Evolutionary conservation across 2,113 vertebrate genomes (phyloP), one percentile per base, ranked within the genome.

Genomic region (Cryptomyrus ogoouensis): DNA sequence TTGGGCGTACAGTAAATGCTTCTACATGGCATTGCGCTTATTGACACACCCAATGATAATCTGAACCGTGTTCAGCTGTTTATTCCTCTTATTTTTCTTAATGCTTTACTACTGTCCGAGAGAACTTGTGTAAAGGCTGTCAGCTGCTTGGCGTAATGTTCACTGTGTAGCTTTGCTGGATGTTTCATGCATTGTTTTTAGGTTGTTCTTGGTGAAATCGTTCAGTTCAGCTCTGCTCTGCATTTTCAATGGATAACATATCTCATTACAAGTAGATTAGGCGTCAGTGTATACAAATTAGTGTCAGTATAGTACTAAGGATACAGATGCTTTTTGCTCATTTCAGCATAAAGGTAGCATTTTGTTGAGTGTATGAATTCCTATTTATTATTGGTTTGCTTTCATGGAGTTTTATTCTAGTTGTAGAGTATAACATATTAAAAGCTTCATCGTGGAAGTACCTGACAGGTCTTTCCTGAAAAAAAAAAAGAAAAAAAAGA

Each of bases 21-120:
- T 97, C 97, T 98, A 93, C 95, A 95, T 96, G 96, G 98, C 97
- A 98, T 98, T 98, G 96, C 97, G 97, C 97, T 96, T 97, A 97
- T 96, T 96, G 96, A 97, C 96, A 97, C 97, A 98, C 96, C 96
- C 95, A 94, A 97, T 98, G 97, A 97, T 98, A 97, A 97, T 99
- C 98, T 99, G 98, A 99, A 99, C 98, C 97, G 91, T 99, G 98
- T 99, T 99, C 98, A 99, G 98, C 97, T 96, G 97, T 21, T 96
- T 93, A 94, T 96, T 96, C 96, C 95, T 97, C 96, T 95, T 94
- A 95, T 94, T 74, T 90, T 94, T 93, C 90, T 89, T 92, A 93
- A 58, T 91, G 31, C 94, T 91, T 92, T 90, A 39, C 94, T 91
- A 93, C 94, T 53, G 62, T 90, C 86, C 58, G 46, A 77, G 80